A percentile compares a stretch with the other conserved stretches of the same genome.
Evolutionary conservation across 92 coral and sea anemone species (phyloP).

Genomic region (Epizoanthus rinbou): DNA sequence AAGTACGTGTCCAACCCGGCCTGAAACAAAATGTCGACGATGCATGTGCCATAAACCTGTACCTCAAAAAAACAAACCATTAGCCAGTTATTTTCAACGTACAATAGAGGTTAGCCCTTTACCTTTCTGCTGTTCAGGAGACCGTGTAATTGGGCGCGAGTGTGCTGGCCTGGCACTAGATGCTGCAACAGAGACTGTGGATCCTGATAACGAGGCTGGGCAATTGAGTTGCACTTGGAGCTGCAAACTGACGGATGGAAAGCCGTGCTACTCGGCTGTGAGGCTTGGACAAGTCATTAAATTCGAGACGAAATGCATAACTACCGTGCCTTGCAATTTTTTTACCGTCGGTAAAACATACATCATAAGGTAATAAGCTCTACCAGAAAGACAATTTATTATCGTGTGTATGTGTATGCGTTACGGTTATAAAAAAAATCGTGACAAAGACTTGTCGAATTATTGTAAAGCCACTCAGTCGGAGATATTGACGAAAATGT

Average conservation of each 20-base stretch:
- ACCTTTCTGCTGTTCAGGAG: constrained; percentile 8
- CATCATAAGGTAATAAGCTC: constrained; percentile 20
- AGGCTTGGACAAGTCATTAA: constrained; percentile 28
- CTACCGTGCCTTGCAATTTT: constrained; percentile 31
- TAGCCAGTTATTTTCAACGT: no score
- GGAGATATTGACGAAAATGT: no score
- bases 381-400: no score
- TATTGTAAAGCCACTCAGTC: no score
- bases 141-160: constrained; percentile 44
- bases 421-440: no score
- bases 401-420: no score
- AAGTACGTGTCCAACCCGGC: no score
- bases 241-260: constrained; percentile 23
- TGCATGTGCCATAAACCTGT: no score
- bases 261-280: constrained; percentile 54
- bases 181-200: constrained; percentile 38
- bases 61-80: no score
- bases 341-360: constrained; percentile 36
- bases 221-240: constrained; percentile 52
- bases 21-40: no score
- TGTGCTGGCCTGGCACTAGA: constrained; percentile 38
- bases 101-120: no score
- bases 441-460: no score
- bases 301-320: constrained; percentile 26
- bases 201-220: constrained; percentile 53